A percentile compares a stretch with the other conserved stretches of the same genome.
These are phyloP conservation scores for Drosophila jambulina DNA, from an alignment of 1,140 invertebrate species.

Conservation along the genomic window DNA sequence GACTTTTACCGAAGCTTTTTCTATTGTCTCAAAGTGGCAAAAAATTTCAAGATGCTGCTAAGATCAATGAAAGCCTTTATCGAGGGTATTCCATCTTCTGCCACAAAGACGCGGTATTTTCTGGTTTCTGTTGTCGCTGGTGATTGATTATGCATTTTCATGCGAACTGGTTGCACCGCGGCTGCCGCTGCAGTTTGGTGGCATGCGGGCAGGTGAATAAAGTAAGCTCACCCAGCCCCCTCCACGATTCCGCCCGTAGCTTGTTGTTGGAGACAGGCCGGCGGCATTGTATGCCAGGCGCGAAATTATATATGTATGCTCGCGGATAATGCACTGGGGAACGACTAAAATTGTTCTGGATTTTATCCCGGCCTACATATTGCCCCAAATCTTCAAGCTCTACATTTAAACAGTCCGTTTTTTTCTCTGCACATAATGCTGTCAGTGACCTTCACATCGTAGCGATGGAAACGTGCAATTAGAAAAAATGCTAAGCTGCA, in stretches of 20 bases:
- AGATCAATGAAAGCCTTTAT: slow-evolving; percentile 1
- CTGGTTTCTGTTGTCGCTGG: slow-evolving; percentile 53
- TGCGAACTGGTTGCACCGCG: slow-evolving; percentile 69
- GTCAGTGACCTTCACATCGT: slow-evolving; percentile 75
- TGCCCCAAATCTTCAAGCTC: neutral
- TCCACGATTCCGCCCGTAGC: slow-evolving; percentile 46
- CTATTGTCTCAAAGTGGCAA: slow-evolving; percentile 1
- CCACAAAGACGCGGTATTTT: neutral
- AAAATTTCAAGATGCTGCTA: neutral
- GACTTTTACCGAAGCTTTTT: neutral
- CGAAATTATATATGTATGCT: slow-evolving; percentile 35
- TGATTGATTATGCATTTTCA: slow-evolving; percentile 83
- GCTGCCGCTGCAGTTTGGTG: slow-evolving; percentile 47
- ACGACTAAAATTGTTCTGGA: neutral
- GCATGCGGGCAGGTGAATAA: slow-evolving; percentile 68
- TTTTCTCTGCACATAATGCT: slow-evolving; percentile 34
- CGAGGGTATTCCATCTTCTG: slow-evolving; percentile 29
- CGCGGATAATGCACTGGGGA: slow-evolving; percentile 17
- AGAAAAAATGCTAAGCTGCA: slow-evolving; percentile 69
- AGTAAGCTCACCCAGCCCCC: slow-evolving; percentile 17
- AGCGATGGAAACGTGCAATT: slow-evolving; percentile 61
- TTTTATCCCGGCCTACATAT: neutral
- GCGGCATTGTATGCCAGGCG: slow-evolving; percentile 56
- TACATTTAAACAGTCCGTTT: neutral
- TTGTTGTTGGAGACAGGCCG: slow-evolving; percentile 67